Evolutionary conservation across 2,888 invertebrate species (phyloP), one percentile per base, ranked within the genome.

Genomic region (Platycheirus rosarum): DNA sequence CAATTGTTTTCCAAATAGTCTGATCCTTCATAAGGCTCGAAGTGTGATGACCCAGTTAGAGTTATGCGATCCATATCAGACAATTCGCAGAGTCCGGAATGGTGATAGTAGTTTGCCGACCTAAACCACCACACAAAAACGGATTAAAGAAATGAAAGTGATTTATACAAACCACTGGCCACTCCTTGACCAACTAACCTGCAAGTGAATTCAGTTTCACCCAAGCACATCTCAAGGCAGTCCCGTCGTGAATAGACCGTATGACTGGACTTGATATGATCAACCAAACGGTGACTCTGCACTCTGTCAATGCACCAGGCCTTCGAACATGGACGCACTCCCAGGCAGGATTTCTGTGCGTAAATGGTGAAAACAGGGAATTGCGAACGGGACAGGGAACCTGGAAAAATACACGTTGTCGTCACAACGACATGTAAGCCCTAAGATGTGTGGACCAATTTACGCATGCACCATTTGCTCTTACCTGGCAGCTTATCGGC

Each of bases 331-430:
- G 96, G 96, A 89, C 95, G 94, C 88, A 96, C 95, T 77, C 96
- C 96, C 88, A 97, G 92, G 90, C 97, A 97, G 88, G 95, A 96
- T 93, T 97, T 97, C 92, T 97, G 97, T 86, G 97, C 97, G 93
- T 97, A 97, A 91, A 97, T 97, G 85, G 97, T 97, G 92, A 97
- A 97, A 87, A 97, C 97, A 70, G 97, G 97, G 92, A 97, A 97
- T 91, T 97, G 97, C 44, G 97, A 97, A 89, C 96, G 95, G 85
- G 96, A 96, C 89, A 97, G 92, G 76, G 97, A 96, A 91, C 96
- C 97, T 96, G 94, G 77, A 93, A 92, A 13, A 2, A 57, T 75
- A 85, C 85, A 85, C 71, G 65, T 84, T 68, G 40, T 11, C 2
- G n/a, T n/a, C n/a, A n/a, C n/a, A n/a, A 74, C 63, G 13, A 37